Conservation (phyloP, 2,797 vertebrate genomes). For the Alauda arvensis region DNA sequence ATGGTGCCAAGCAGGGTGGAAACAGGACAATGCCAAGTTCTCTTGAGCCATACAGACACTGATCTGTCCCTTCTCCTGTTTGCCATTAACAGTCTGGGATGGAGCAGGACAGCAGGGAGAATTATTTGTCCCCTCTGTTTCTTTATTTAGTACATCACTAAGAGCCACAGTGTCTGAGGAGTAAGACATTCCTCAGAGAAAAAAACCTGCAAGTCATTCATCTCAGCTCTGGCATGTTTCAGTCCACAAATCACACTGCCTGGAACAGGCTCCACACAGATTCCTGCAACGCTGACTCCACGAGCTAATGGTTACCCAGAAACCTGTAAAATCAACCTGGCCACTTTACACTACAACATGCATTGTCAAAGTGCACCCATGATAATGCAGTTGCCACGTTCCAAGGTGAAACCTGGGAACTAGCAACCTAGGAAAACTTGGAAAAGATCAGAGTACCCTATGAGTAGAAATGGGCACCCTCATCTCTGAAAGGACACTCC, state of each 20-base stretch:
- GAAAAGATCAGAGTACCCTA: background rate
- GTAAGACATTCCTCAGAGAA: background rate
- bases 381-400: background rate
- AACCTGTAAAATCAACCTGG: background rate
- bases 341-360: rapidly evolving
- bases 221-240: background rate
- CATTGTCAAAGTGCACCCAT: background rate
- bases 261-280: background rate
- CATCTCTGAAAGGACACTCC: background rate
- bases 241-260: background rate
- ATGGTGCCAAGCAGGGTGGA: background rate
- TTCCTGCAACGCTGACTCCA: background rate
- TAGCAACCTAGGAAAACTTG: background rate
- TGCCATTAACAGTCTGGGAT: background rate
- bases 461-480: background rate
- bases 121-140: slow-evolving; percentile 19
- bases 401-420: background rate
- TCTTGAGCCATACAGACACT: background rate
- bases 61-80: background rate
- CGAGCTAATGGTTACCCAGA: background rate
- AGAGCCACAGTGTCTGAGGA: background rate
- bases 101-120: background rate
- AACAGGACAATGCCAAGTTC: background rate
- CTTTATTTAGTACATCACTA: background rate
- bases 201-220: background rate